Evolutionary conservation across 2,888 invertebrate genomes (phyloP), one percentile per base, ranked within the genome.

Genomic region (Halictus ligatus): DNA sequence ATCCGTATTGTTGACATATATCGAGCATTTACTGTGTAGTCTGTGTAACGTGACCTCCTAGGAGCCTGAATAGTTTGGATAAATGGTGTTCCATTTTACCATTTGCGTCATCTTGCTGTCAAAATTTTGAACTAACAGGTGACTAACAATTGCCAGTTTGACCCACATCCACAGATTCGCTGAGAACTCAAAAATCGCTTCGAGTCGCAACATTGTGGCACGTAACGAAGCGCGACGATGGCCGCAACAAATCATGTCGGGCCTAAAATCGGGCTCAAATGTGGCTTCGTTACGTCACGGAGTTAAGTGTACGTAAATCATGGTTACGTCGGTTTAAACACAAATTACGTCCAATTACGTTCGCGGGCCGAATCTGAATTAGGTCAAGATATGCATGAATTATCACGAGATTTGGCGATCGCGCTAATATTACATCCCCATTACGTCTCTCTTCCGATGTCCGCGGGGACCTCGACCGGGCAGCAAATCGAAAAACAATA

Each of bases 281-380:
- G 21, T n/a, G 21, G 69, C 69, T n/a, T 69, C 64, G 5, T 43
- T 43, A 43, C 40, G 69, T 21, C 21, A 21, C 40, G 40, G 21
- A 69, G 69, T 74, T 77, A 81, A 87, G 40, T 69, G 69, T 69
- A n/a, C 40, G n/a, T 69, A 69, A 69, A 69, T 69, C 69, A 69
- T 35, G 4, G 69, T 69, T 69, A 69, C 21, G 40, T 40, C 21
- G 69, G 40, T 69, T 69, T 69, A 69, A 69, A 69, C 40, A 21
- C 69, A 40, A 21, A 69, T 69, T 69, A 69, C 6, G 69, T 12
- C 69, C 21, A 40, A 69, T 69, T 69, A 69, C 40, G n/a, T 43
- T 13, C 13, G 8, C 40, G 4, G 69, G 10, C 21, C 18, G 5
- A 40, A 10, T 12, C 69, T 21, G 40, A 69, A 69, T 69, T 40